A percentile compares a stretch with the other conserved stretches of the same genome.
These are phyloP conservation scores for Bombus impatiens DNA, from an alignment of 1,140 invertebrate genomes.

Conservation along the genomic window DNA sequence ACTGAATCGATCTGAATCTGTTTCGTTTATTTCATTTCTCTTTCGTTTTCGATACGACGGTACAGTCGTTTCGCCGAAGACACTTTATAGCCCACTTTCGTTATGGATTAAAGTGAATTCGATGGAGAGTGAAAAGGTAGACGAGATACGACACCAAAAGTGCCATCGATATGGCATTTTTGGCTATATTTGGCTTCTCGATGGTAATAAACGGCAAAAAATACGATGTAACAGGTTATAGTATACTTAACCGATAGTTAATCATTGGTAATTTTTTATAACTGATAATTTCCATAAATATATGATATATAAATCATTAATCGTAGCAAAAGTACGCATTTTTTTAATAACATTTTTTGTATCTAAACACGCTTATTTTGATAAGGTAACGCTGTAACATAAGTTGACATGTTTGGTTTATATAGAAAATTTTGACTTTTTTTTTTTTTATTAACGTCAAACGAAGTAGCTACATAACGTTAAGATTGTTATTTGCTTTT, in stretches of 20 bases:
- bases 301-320: too few relatives aligned
- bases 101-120: constrained; percentile 24
- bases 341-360: too few relatives aligned
- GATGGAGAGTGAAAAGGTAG: constrained; percentile 9
- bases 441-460: neutral
- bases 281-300: too few relatives aligned
- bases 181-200: neutral
- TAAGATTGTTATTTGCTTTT: neutral
- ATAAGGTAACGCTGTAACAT: too few relatives aligned
- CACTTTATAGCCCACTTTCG: constrained; percentile 9
- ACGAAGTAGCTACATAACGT: neutral
- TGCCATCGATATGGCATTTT: neutral
- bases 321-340: too few relatives aligned
- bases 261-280: too few relatives aligned
- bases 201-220: neutral
- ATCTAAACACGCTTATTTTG: too few relatives aligned
- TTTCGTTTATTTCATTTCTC: neutral
- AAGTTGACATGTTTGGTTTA: neutral
- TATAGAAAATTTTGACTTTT: neutral
- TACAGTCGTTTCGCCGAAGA: neutral
- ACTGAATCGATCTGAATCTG: neutral
- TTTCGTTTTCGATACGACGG: too few relatives aligned
- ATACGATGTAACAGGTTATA: neutral
- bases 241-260: too few relatives aligned
- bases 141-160: constrained; percentile 5